A percentile compares a stretch with the other conserved stretches of the same genome.
Conservation (phyloP, 2,113 vertebrate genomes). For the Hippocampus zosterae region DNA sequence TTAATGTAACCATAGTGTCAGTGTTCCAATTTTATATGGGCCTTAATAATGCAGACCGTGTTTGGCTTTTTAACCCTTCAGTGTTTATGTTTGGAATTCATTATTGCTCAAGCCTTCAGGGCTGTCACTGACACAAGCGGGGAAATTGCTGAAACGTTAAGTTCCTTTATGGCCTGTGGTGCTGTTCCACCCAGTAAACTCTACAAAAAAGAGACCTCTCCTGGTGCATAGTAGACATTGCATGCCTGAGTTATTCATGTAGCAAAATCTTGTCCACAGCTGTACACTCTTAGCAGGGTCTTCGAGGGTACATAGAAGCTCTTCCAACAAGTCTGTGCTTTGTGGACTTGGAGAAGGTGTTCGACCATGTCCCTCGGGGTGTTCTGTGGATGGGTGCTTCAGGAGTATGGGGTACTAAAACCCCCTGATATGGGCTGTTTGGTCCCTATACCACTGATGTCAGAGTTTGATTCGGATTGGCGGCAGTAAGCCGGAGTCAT, state of each 20-base stretch:
- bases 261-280: neutral
- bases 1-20: neutral
- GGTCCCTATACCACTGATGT: too few species aligned
- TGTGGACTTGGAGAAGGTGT: too few species aligned
- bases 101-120: constrained; percentile 25
- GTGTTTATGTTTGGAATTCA: constrained; percentile 11
- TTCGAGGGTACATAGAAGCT: too few species aligned
- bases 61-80: constrained; percentile 10
- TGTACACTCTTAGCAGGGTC: too few species aligned
- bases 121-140: constrained; percentile 22
- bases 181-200: neutral
- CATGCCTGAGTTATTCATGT: constrained; percentile 6
- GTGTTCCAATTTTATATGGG: constrained; percentile 13
- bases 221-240: constrained; percentile 32
- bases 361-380: too few species aligned
- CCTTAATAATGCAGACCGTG: constrained; percentile 4
- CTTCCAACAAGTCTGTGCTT: too few species aligned
- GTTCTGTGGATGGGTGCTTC: too few species aligned
- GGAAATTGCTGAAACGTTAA: constrained; percentile 49
- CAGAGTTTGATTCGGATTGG: too few species aligned
- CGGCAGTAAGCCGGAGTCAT: too few species aligned
- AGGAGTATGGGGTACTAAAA: too few species aligned
- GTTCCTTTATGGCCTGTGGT: constrained; percentile 15
- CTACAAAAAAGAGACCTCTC: constrained; percentile 37
- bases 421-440: too few species aligned